Base-by-base conservation (phyloP, 2,888 invertebrate genomes). In the Therioaphis trifolii region DNA sequence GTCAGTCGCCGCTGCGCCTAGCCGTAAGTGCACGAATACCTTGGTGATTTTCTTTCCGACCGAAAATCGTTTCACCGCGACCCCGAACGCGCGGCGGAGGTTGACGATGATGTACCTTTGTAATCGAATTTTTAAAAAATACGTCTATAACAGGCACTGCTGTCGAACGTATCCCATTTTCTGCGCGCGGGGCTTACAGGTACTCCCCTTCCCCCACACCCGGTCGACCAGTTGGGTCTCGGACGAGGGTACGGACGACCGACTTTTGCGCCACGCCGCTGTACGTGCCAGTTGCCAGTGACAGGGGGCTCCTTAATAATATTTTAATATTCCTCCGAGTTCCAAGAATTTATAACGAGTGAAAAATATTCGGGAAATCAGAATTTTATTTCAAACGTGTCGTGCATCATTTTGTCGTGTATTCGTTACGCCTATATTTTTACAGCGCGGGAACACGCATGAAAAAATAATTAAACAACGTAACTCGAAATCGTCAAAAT, bases 91-190 rank as follows among this genome's bases (percentile, higher is more conserved):
- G 12, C 18, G 21, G 21, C n/a, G 5, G 43, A 43, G 43, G 11
- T 4, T 11, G 11, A 11, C 43, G 11, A 11, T 11, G 5, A 43
- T 43, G 5, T 55, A 18, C 18, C 5, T 55, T 55, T 24, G 27
- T 71, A 27, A 63, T 61, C n/a, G 46, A 61, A 76, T 63, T 75
- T 75, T 43, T 76, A 76, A 61, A n/a, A 76, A 61, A 76, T 46
- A 61, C 29, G 76, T 76, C 76, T 61, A n/a, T 27, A 14, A 61
- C 76, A 76, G 61, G 27, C 61, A 27, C 12, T 27, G 75, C 58
- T 12, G 55, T 24, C 24, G 18, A 40, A 27, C 14, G 46, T 69
- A 71, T 35, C 21, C 35, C 40, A 55, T 74, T 74, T 15, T 18
- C 4, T 49, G 7, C 18, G 55, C 55, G 12, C 18, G 21, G 12